Percentiles rank a stretch among this genome's conserved stretches.
Conservation (phyloP, 2,113 vertebrate species). For the Megalops atlanticus region DNA sequence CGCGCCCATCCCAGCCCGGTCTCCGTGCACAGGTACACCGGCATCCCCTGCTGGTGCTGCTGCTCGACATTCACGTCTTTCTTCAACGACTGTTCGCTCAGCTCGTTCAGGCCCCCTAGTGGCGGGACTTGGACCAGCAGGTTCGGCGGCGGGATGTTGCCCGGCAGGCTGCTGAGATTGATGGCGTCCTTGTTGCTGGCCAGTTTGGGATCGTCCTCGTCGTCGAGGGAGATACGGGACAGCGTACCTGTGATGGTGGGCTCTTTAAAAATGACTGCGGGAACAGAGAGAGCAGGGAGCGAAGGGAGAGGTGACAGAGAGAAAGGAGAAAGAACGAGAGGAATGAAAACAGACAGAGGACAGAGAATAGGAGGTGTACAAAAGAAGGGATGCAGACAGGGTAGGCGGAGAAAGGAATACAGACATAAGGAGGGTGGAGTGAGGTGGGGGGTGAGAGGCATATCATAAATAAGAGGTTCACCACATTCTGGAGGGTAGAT, state of each 20-base stretch:
- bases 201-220: constrained; percentile 92
- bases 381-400: too few species aligned
- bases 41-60: constrained; percentile 71
- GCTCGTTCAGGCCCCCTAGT: constrained; percentile 81
- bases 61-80: constrained; percentile 82
- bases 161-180: constrained; percentile 88
- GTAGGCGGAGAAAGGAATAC: too few species aligned
- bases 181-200: constrained; percentile 80
- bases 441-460: too few species aligned
- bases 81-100: constrained; percentile 75
- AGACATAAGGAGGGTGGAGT: too few species aligned
- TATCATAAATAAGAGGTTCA: too few species aligned
- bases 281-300: constrained; percentile 9
- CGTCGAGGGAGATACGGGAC: constrained; percentile 93
- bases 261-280: constrained; percentile 94
- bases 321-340: not conserved
- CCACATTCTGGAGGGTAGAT: too few species aligned
- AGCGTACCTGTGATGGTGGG: constrained; percentile 94
- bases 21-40: constrained; percentile 91
- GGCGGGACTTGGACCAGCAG: constrained; percentile 85
- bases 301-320: not conserved
- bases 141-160: constrained; percentile 86
- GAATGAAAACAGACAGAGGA: not conserved
- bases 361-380: not conserved
- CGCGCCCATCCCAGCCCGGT: constrained; percentile 85